phyloP scores from a whole-genome alignment of 2,888 invertebrate species.

The Acrobasis suavella region DNA sequence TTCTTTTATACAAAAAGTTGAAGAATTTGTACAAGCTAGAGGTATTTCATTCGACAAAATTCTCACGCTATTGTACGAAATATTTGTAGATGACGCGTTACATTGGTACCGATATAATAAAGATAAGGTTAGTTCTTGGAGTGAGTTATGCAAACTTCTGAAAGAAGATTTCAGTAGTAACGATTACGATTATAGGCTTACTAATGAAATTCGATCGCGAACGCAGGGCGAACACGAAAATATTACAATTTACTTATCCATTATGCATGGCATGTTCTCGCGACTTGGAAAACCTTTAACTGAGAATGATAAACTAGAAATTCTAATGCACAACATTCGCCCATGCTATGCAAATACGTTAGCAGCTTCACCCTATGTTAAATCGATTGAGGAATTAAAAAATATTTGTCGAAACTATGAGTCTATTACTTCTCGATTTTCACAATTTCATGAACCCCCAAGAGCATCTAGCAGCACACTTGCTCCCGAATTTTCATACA shows the following conservation, averaged over 20 bases:
- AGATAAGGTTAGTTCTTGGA: slow-evolving; percentile 26
- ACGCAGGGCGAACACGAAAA: too few species aligned
- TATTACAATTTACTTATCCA: slow-evolving; percentile 34
- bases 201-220: too few species aligned
- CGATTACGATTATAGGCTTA: too few species aligned
- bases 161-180: slow-evolving; percentile 34
- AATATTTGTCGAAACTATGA: slow-evolving; percentile 32
- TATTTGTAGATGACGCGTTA: slow-evolving; percentile 22
- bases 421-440: slow-evolving; percentile 19
- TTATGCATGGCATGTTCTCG: slow-evolving; percentile 36
- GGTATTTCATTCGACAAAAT: slow-evolving; percentile 24
- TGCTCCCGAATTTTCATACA: slow-evolving; percentile 32
- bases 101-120: slow-evolving; percentile 31
- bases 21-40: slow-evolving; percentile 23
- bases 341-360: slow-evolving; percentile 32
- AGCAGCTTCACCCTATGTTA: slow-evolving; percentile 20
- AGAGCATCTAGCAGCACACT: slow-evolving; percentile 17
- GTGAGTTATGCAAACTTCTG: slow-evolving; percentile 20
- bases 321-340: slow-evolving; percentile 34
- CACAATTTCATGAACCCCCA: slow-evolving; percentile 32
- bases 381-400: slow-evolving; percentile 19
- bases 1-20: too few species aligned
- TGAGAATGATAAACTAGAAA: slow-evolving; percentile 35
- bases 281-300: slow-evolving; percentile 26
- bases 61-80: slow-evolving; percentile 6